Evolutionary conservation across 2,888 invertebrate genomes (phyloP), one percentile per base, ranked within the genome.

Genomic region (Dryobota labecula): DNA sequence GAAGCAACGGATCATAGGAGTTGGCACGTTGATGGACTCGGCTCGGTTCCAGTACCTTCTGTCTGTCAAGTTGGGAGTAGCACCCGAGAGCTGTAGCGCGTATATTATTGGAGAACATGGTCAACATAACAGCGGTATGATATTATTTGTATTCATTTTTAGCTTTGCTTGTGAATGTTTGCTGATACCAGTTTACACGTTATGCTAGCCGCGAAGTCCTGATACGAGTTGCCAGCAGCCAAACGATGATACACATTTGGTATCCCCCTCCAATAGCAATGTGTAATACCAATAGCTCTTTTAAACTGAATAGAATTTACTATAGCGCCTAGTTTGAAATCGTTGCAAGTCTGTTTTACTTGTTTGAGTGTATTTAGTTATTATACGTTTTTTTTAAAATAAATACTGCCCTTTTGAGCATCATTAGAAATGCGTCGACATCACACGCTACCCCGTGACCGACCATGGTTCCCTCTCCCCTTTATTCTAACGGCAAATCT

Each of bases 51-150:
- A 98, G 41, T 98, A 98, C 92, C 93, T 98, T 67, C 95, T 99
- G 87, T 97, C 98, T 0, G 97, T 98, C 88, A 97, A 96, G 85
- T 94, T 98, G 75, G 96, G 97, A 63, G 96, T 98, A 53, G 97
- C 98, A 0, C 97, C 98, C 0, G 96, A 97, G 27, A 97, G 97
- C 80, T 97, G 98, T 84, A 98, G 98, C 89, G 98, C 98, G 3
- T 98, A 97, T 97, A 97, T 98, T 84, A 98, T 98, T 87, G 98
- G 98, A 62, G 98, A 98, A 90, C 98, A 98, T 88, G 98, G 98
- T n/a, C 98, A 98, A 87, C 0, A 30, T 11, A 97, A 97, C 41
- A 97, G 97, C 82, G 97, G 97, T 97, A 70, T 72, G 73, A 13
- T 18, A n/a, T 27, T 53, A 30, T 30, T 38, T 49, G 2, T 20